These are phyloP conservation scores for Holcopasites calliopsidis DNA, from an alignment of 1,140 invertebrate species.

Conservation along the genomic window DNA sequence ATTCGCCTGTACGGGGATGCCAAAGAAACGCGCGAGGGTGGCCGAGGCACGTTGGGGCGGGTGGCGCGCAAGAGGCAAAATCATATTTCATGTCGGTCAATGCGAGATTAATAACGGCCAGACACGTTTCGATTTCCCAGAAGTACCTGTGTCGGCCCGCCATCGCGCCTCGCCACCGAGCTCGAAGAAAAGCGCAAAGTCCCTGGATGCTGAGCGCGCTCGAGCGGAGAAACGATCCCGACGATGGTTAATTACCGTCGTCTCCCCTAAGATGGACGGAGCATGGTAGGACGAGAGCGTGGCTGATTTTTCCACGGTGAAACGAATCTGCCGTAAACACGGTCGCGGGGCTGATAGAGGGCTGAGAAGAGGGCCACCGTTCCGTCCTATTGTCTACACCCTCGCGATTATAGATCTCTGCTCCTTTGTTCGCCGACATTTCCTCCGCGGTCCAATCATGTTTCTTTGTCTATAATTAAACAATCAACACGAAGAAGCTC, in stretches of 20 bases:
- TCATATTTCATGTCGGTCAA: constrained; percentile 63
- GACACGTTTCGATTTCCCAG: constrained; percentile 65
- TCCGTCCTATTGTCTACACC: constrained; percentile 50
- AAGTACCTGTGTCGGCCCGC: constrained; percentile 52
- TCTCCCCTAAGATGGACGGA: neutral
- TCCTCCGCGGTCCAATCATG: constrained; percentile 45
- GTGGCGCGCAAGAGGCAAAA: constrained; percentile 39
- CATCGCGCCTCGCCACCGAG: constrained; percentile 18
- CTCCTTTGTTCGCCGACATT: constrained; percentile 29
- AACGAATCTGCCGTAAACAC: constrained; percentile 67
- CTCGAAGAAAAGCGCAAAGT: constrained; percentile 38
- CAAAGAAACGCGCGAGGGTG: neutral
- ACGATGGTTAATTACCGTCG: constrained; percentile 54
- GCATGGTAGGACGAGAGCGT: neutral
- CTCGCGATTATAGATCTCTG: constrained; percentile 37
- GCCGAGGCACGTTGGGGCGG: neutral
- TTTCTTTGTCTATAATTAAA: constrained; percentile 55
- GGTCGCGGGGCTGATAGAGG: constrained; percentile 35
- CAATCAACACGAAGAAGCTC: constrained; percentile 50
- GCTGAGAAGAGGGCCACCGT: constrained; percentile 48
- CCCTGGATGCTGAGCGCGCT: constrained; percentile 22
- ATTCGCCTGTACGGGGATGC: neutral
- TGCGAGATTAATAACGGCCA: constrained; percentile 62
- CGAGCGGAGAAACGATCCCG: constrained; percentile 14
- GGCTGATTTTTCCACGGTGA: constrained; percentile 61